Conservation (phyloP, 2,113 vertebrate species). For the Coracopsis vasa region DNA sequence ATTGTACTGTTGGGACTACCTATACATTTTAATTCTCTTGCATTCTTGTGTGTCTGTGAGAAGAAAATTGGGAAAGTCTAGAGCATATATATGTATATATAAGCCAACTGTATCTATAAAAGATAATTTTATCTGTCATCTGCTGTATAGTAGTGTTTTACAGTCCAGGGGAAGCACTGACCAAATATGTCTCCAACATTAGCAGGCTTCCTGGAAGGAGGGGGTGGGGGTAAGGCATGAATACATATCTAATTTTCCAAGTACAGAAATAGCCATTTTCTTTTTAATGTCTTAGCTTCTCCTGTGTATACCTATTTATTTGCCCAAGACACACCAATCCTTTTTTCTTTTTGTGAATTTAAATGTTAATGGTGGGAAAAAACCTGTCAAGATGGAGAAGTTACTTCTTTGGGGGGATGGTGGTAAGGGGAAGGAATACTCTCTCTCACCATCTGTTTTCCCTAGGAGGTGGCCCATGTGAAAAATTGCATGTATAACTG, state of each 20-base stretch:
- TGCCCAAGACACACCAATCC: not conserved
- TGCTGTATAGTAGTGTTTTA: conserved; percentile 9
- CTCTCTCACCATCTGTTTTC: conserved; percentile 55
- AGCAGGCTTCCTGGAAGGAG: conserved; percentile 12
- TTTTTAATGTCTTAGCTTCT: not conserved
- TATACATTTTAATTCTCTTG: conserved; percentile 24
- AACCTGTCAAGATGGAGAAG: conserved; percentile 28
- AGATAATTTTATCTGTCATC: conserved; percentile 12
- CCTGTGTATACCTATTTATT: not conserved
- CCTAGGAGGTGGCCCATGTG: conserved; percentile 26
- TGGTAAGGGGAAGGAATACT: not conserved
- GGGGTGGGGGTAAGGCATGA: not conserved
- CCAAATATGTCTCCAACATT: not conserved
- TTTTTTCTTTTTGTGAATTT: not conserved
- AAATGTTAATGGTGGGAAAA: conserved; percentile 26
- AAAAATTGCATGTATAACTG: conserved; percentile 15
- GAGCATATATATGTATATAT: not conserved
- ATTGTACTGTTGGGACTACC: not conserved
- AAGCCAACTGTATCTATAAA: conserved; percentile 3
- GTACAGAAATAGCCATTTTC: not conserved
- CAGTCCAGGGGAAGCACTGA: conserved; percentile 1
- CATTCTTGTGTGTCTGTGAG: not conserved
- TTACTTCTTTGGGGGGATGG: not conserved
- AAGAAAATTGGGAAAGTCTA: not conserved
- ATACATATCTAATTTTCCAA: not conserved